These are phyloP conservation scores for Mylabris sibirica DNA, from an alignment of 2,888 invertebrate genomes.

Conservation along the genomic window DNA sequence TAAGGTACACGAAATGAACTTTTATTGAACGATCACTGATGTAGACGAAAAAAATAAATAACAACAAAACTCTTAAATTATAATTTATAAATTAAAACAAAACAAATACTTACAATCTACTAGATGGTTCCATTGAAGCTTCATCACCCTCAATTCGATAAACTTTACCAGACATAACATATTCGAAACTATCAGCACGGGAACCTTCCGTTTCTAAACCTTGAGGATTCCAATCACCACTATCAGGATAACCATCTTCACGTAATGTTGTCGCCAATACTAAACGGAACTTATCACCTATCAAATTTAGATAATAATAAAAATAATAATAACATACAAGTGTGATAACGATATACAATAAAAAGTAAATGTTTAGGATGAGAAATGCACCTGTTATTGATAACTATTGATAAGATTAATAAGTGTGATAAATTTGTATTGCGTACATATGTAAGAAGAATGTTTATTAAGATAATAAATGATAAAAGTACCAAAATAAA, in stretches of 20 bases:
- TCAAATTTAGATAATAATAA: slow-evolving; percentile 27
- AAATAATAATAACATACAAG: background rate
- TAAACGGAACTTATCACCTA: slow-evolving; percentile 76
- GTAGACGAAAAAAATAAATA: background rate
- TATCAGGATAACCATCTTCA: slow-evolving; percentile 96
- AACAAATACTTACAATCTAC: slow-evolving; percentile 76
- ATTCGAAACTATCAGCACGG: slow-evolving; percentile 96
- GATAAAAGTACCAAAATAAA: too few species aligned
- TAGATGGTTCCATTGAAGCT: slow-evolving; percentile 82
- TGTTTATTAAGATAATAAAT: too few species aligned
- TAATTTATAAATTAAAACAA: too few species aligned
- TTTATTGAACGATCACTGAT: background rate
- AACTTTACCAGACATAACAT: slow-evolving; percentile 98
- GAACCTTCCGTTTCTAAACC: slow-evolving; percentile 83
- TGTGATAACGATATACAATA: background rate
- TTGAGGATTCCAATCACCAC: slow-evolving; percentile 91
- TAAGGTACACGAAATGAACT: slow-evolving; percentile 11
- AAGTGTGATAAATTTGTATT: too few species aligned
- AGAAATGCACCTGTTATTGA: background rate
- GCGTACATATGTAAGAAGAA: too few species aligned
- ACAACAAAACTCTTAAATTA: background rate
- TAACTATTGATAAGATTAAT: background rate
- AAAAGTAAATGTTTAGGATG: too few species aligned
- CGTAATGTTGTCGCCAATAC: slow-evolving; percentile 93
- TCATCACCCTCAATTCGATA: slow-evolving; percentile 97